These are phyloP conservation scores for Hydrocynus forskahlii DNA, from an alignment of 2,797 vertebrate species.

Conservation along the genomic window DNA sequence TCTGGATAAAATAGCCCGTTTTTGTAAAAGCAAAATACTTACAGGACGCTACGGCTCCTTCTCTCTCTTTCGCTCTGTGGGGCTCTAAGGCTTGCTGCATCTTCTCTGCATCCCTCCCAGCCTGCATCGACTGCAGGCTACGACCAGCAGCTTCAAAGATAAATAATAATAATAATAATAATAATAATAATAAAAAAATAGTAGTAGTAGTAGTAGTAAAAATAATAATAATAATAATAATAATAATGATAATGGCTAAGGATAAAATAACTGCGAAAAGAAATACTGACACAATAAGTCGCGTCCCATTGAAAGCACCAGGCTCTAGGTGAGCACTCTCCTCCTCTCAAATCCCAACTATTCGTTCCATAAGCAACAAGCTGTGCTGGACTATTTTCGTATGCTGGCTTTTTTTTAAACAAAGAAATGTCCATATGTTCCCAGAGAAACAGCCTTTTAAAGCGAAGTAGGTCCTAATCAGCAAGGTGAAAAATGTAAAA, in stretches of 20 bases:
- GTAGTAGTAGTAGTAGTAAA: too few species aligned
- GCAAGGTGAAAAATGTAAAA: background rate
- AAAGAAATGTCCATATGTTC: background rate
- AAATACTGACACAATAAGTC: background rate
- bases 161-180: background rate
- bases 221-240: too few species aligned
- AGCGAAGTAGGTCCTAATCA: background rate
- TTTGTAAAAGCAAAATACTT: constrained; percentile 23
- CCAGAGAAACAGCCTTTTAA: background rate
- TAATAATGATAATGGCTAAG: too few species aligned
- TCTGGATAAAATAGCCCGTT: background rate
- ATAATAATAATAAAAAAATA: background rate
- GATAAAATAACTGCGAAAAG: too few species aligned
- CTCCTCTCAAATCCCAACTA: background rate
- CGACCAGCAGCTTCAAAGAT: constrained; percentile 1
- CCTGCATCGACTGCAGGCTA: constrained; percentile 23
- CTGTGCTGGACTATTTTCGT: constrained; percentile 8
- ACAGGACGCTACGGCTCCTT: constrained; percentile 24
- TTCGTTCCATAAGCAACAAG: background rate
- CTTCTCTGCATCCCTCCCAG: constrained; percentile 31
- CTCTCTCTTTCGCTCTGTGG: too few species aligned
- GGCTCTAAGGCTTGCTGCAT: constrained; percentile 31
- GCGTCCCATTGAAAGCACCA: background rate
- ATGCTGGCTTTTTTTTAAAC: background rate
- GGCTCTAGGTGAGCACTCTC: background rate